These are phyloP conservation scores for Phaethornis superciliosus DNA, from an alignment of 2,113 vertebrate genomes.

Conservation along the genomic window DNA sequence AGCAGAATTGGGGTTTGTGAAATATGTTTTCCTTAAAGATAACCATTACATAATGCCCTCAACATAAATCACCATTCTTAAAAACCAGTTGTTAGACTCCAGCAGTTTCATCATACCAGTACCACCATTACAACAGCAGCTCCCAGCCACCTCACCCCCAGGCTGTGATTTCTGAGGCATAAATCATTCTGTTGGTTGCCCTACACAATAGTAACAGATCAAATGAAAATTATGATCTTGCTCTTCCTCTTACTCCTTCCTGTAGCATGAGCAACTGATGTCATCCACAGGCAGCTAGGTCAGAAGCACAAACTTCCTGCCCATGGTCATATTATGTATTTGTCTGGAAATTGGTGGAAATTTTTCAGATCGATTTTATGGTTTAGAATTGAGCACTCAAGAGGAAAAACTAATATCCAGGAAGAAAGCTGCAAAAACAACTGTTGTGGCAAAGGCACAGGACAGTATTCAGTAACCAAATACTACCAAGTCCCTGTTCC, in stretches of 20 bases:
- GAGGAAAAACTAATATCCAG: background rate
- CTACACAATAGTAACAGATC: background rate
- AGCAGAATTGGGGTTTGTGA: fast-evolving
- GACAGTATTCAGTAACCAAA: background rate
- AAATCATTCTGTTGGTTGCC: background rate
- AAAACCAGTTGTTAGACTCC: background rate
- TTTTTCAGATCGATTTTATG: background rate
- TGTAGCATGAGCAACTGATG: background rate
- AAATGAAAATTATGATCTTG: background rate
- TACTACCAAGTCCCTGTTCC: background rate
- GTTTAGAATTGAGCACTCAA: background rate
- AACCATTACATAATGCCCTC: background rate
- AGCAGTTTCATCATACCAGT: background rate
- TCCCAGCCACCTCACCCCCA: too few relatives aligned
- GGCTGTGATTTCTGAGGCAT: background rate
- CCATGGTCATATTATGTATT: background rate
- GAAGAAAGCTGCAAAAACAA: constrained; percentile 21
- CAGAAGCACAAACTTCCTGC: background rate
- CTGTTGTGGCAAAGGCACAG: background rate
- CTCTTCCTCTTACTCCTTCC: background rate
- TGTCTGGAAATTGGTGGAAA: background rate
- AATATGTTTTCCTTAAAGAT: fast-evolving
- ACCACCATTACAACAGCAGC: background rate
- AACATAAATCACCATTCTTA: background rate
- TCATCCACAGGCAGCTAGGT: background rate